Percentiles rank a stretch among this genome's conserved stretches.
These are phyloP conservation scores for Eriosoma lanigerum DNA, from an alignment of 1,140 invertebrate species.

Conservation along the genomic window DNA sequence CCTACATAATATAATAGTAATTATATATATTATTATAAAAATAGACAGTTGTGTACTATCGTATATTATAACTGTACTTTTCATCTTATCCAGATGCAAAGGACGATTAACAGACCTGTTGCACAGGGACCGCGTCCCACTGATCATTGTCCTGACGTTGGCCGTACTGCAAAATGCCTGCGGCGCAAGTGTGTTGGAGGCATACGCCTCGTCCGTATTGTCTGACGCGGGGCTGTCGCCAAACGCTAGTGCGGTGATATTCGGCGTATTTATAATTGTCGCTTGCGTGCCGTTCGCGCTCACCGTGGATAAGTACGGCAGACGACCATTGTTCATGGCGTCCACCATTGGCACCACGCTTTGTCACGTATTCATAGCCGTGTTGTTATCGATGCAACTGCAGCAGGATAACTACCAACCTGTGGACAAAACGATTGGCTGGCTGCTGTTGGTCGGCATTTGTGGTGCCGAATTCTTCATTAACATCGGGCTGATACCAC, in stretches of 20 bases:
- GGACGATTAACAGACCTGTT: conserved; percentile 14
- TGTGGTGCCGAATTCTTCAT: conserved; percentile 40
- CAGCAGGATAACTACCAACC: background rate
- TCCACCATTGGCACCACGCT: conserved; percentile 64
- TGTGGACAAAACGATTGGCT: background rate
- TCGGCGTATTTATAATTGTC: conserved; percentile 69
- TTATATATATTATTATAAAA: too few species aligned
- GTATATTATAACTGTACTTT: too few species aligned
- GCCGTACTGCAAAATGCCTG: conserved; percentile 75
- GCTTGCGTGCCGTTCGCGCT: conserved; percentile 66
- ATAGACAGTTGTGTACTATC: too few species aligned
- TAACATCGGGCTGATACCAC: conserved; percentile 53
- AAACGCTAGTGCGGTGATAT: conserved; percentile 65
- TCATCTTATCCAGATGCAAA: background rate
- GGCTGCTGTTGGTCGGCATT: conserved; percentile 33
- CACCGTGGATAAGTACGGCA: conserved; percentile 71
- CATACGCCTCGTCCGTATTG: conserved; percentile 67
- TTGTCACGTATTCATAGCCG: conserved; percentile 57
- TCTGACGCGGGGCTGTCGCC: conserved; percentile 60
- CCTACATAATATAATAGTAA: too few species aligned
- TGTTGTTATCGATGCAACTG: conserved; percentile 14
- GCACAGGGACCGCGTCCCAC: conserved; percentile 61
- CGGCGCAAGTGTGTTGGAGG: conserved; percentile 72
- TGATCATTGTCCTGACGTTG: conserved; percentile 68
- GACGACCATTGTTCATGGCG: conserved; percentile 68